phyloP scores from a whole-genome alignment of 1,140 invertebrate species.

The Pissodes strobi region DNA sequence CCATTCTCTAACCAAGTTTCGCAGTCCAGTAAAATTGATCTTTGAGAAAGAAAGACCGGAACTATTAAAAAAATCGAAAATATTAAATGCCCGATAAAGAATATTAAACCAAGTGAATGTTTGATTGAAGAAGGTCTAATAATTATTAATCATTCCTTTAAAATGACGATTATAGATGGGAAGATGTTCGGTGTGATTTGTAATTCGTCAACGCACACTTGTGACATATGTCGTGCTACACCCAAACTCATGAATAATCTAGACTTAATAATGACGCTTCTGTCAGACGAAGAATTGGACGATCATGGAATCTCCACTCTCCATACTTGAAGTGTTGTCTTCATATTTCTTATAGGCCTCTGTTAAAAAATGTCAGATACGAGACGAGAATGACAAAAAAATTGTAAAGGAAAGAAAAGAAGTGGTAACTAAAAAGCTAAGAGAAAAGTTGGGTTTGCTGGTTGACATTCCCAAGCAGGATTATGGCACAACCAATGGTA shows the following conservation, averaged over 20 bases:
- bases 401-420: too few relatives aligned
- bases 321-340: constrained; percentile 7
- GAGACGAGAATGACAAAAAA: too few relatives aligned
- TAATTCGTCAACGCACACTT: constrained; percentile 5
- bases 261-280: too few relatives aligned
- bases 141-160: too few relatives aligned
- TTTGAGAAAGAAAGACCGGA: constrained; percentile 15
- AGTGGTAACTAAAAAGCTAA: too few relatives aligned
- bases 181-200: too few relatives aligned
- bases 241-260: constrained; percentile 1
- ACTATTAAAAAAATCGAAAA: constrained; percentile 2
- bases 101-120: constrained; percentile 26
- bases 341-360: too few relatives aligned
- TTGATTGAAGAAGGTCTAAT: too few relatives aligned
- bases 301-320: constrained; percentile 8
- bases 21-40: constrained; percentile 13
- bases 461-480: constrained; percentile 19
- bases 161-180: too few relatives aligned
- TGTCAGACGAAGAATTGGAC: too few relatives aligned
- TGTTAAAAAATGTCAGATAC: too few relatives aligned
- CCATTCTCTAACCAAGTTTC: constrained; percentile 5
- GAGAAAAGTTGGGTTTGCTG: constrained; percentile 10
- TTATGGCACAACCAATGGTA: constrained; percentile 18
- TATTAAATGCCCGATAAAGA: constrained; percentile 36
- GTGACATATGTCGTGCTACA: too few relatives aligned